A percentile compares a stretch with the other conserved stretches of the same genome.
These are phyloP conservation scores for Laupala kohalensis DNA, from an alignment of 1,140 invertebrate species.

Conservation along the genomic window DNA sequence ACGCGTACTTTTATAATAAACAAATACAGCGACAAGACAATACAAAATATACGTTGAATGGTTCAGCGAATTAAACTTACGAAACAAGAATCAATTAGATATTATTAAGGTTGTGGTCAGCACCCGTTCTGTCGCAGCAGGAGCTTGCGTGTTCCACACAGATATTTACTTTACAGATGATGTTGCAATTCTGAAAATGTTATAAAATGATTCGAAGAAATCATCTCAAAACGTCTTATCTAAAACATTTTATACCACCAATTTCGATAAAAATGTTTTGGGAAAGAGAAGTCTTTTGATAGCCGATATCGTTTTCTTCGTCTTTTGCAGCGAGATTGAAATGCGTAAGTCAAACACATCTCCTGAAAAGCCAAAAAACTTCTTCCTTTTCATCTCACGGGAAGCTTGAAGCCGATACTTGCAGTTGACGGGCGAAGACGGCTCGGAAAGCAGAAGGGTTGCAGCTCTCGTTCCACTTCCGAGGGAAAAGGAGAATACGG, in stretches of 20 bases:
- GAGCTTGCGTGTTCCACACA: too few relatives aligned
- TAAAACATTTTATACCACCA: too few relatives aligned
- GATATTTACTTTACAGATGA: too few relatives aligned
- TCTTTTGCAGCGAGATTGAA: background rate
- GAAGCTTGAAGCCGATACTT: background rate
- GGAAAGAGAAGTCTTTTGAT: background rate
- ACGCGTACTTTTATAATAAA: background rate
- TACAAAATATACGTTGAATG: background rate
- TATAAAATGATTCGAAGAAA: too few relatives aligned
- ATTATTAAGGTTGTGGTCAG: too few relatives aligned
- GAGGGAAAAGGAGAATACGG: background rate
- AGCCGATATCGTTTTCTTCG: background rate
- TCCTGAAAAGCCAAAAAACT: background rate
- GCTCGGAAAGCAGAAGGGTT: background rate
- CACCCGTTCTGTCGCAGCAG: too few relatives aligned
- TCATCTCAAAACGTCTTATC: too few relatives aligned
- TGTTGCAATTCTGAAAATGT: too few relatives aligned
- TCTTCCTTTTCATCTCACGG: background rate
- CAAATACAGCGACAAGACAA: background rate
- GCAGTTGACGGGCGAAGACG: background rate
- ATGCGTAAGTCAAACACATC: background rate
- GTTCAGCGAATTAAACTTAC: too few relatives aligned
- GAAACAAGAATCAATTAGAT: too few relatives aligned
- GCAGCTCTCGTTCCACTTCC: background rate
- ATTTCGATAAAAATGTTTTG: too few relatives aligned